Evolutionary conservation across 2,888 invertebrate species (phyloP).

Genomic region (Anorthoa munda): DNA sequence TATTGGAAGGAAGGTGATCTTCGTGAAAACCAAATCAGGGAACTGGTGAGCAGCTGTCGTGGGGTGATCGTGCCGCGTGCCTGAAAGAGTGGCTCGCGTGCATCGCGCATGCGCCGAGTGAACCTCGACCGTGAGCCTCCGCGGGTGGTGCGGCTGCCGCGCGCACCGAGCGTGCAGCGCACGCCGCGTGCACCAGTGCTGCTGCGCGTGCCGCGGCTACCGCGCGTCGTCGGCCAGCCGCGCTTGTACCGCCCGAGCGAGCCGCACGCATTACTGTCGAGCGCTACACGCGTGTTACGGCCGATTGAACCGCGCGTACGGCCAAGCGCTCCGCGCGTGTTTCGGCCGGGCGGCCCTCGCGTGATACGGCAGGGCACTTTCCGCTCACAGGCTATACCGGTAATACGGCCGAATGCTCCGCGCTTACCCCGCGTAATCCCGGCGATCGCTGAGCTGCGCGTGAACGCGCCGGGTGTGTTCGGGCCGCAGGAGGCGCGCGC

Average conservation of each 20-base stretch:
- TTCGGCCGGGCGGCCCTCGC: too few relatives aligned
- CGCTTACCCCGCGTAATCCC: too few relatives aligned
- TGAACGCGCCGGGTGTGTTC: too few relatives aligned
- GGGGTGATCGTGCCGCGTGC: conserved; percentile 5
- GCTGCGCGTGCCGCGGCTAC: background rate
- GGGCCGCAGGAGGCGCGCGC: too few relatives aligned
- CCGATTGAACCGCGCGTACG: too few relatives aligned
- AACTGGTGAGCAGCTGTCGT: conserved; percentile 7
- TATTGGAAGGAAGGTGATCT: conserved; percentile 22
- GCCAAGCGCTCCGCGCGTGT: too few relatives aligned
- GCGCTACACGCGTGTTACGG: too few relatives aligned
- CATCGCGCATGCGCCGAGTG: conserved; percentile 47
- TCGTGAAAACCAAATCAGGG: background rate
- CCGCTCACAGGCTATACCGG: too few relatives aligned
- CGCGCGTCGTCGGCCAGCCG: background rate
- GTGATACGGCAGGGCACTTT: too few relatives aligned
- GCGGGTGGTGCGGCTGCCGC: conserved; percentile 27
- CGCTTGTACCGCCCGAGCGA: background rate
- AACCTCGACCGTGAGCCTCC: conserved; percentile 35
- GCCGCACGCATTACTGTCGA: too few relatives aligned
- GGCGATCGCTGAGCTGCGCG: too few relatives aligned
- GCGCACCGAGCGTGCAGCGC: background rate
- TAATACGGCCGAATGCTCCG: too few relatives aligned
- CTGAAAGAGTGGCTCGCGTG: conserved; percentile 10
- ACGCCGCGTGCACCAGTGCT: background rate